These are phyloP conservation scores for Sebastes diploproa DNA, from an alignment of 2,797 vertebrate species.

Conservation along the genomic window DNA sequence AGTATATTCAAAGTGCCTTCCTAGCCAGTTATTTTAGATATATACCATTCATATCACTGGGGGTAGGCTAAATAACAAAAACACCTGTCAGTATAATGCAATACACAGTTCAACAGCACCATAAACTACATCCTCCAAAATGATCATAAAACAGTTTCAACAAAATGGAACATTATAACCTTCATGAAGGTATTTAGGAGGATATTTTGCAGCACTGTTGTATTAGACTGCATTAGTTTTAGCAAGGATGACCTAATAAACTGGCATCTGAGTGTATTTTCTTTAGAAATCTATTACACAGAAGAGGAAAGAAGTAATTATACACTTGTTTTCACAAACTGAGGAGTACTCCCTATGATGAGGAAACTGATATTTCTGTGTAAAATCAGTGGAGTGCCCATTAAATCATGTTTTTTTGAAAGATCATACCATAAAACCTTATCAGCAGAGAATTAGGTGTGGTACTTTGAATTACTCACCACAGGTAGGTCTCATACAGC, in stretches of 20 bases:
- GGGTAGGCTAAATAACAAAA: background rate
- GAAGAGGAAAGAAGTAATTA: background rate
- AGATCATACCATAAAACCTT: background rate
- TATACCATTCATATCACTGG: background rate
- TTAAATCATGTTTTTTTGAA: background rate
- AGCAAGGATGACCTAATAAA: no score
- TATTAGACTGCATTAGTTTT: background rate
- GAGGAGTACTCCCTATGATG: background rate
- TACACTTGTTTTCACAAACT: background rate
- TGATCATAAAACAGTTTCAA: background rate
- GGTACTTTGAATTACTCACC: constrained; percentile 63
- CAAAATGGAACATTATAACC: background rate
- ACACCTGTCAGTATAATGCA: background rate
- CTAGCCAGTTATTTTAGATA: background rate
- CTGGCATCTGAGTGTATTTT: background rate
- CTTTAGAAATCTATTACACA: background rate
- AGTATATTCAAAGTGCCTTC: background rate
- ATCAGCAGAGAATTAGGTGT: background rate
- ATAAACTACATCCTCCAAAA: background rate
- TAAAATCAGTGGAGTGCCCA: background rate
- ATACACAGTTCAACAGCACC: background rate
- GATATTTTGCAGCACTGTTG: background rate
- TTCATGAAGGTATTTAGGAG: background rate
- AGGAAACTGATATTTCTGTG: background rate
- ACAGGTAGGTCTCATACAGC: constrained; percentile 78